Base-by-base conservation (phyloP, 1,140 invertebrate species). In the Leptinotarsa defecta region DNA sequence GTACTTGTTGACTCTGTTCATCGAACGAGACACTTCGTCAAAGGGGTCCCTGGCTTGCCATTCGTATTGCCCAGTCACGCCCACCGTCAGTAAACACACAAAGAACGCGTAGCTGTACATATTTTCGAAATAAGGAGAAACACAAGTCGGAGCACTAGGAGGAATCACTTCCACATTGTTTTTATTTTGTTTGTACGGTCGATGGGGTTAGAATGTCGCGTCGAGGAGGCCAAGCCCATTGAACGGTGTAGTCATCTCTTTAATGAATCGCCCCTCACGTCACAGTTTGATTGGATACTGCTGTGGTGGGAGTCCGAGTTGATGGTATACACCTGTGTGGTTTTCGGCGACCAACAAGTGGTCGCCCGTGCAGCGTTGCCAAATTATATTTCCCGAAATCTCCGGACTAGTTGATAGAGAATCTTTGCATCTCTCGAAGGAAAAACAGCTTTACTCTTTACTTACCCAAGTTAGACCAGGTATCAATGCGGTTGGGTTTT, bases 41-140 rank as follows among this genome's bases (percentile, higher is more conserved):
- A 96, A 97, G 43, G 91, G 87, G 88, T 99, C 97, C 57, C 92
- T 89, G 11, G 90, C 85, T 85, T 96, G 94, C 95, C 95, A 97
- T 81, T 95, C 93, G 83, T 94, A 96, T 84, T 97, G 95, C 6
- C 91, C 93, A 68, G 90, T 89, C 87, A 93, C 91, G 87, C 91
- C 91, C 89, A 90, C 43, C 17, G 70, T 48, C 13, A 82, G 67
- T 68, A 77, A 77, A 76, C 76, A 80, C 71, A 79, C 65, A 19
- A 57, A 57, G 15, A 57, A 57, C n/a, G 52, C 52, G 15, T 57
- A 17, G 52, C 15, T 17, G n/a, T 57, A 57, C 52, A 57, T 57
- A 15, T 57, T 57, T 57, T 57, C 1, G 15, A 5, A 8, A 5
- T 8, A 57, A 4, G 15, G 0, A 19, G 52, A 13, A 57, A 57